Percentiles rank a stretch among this genome's conserved stretches.
phyloP scores from a whole-genome alignment of 2,888 invertebrate species.

The Rhamphomyia laevipes region DNA sequence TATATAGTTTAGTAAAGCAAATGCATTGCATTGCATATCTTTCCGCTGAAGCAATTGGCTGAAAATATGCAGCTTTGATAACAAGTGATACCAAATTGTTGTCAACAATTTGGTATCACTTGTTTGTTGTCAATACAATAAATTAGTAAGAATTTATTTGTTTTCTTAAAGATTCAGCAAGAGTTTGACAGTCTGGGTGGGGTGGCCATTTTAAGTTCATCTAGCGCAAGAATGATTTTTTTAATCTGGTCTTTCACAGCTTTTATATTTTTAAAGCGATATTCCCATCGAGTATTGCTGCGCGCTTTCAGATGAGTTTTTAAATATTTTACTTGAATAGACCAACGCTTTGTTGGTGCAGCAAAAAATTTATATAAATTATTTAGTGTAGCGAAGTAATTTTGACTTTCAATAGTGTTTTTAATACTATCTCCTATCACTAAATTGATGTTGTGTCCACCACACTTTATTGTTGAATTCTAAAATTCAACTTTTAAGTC shows the following conservation, averaged over 20 bases:
- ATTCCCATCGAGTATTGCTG: background rate
- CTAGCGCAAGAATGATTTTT: background rate
- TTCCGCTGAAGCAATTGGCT: background rate
- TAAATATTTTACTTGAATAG: background rate
- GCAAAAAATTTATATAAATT: background rate
- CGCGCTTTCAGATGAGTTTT: background rate
- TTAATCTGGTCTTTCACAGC: background rate
- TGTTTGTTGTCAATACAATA: background rate
- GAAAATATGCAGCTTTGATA: background rate
- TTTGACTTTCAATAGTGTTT: background rate
- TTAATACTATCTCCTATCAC: background rate
- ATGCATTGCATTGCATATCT: background rate
- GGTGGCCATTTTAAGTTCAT: background rate
- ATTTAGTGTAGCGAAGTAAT: background rate
- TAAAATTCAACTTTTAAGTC: constrained; percentile 5
- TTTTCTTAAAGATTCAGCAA: background rate
- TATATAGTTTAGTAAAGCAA: too few relatives aligned
- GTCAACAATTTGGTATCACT: background rate
- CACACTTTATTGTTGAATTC: constrained; percentile 7
- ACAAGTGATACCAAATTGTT: background rate
- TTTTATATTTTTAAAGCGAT: background rate
- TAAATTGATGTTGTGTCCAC: background rate
- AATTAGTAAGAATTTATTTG: background rate
- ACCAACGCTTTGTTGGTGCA: background rate
- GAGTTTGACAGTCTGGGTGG: background rate